phyloP scores from a whole-genome alignment of 2,797 vertebrate species.

The Mus minutoides region DNA sequence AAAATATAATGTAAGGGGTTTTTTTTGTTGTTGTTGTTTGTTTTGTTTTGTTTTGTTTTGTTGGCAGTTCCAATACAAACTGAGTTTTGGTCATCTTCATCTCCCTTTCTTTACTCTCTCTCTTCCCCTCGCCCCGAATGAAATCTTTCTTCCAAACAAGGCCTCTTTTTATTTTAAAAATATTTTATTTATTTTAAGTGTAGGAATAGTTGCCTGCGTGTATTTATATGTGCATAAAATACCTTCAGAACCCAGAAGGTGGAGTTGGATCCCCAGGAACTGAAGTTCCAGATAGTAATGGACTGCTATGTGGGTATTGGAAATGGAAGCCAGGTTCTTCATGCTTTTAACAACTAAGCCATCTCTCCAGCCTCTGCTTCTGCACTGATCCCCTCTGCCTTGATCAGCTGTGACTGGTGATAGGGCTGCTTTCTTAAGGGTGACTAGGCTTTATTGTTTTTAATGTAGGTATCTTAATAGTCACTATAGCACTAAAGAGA shows the following conservation, averaged over 20 bases:
- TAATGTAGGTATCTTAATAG: background rate
- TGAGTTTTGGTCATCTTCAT: background rate
- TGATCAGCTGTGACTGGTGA: background rate
- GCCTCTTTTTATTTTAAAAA: background rate
- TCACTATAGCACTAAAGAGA: background rate
- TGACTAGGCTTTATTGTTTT: background rate
- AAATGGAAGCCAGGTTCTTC: background rate
- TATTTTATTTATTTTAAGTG: background rate
- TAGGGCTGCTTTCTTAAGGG: background rate
- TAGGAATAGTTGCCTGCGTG: background rate
- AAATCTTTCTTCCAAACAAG: background rate
- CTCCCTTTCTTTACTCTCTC: background rate
- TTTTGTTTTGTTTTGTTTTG: background rate
- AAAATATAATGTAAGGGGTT: background rate
- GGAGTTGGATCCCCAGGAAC: background rate
- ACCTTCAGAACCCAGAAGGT: background rate
- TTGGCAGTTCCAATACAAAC: background rate
- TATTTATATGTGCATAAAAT: background rate
- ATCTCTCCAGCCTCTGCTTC: background rate
- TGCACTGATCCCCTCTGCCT: background rate
- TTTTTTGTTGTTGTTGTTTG: no score
- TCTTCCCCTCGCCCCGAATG: fast-evolving
- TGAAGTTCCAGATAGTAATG: background rate
- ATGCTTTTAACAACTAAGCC: background rate
- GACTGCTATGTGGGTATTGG: background rate